These are phyloP conservation scores for Sclerodermus sp. DNA, from an alignment of 2,888 invertebrate species.

Conservation along the genomic window DNA sequence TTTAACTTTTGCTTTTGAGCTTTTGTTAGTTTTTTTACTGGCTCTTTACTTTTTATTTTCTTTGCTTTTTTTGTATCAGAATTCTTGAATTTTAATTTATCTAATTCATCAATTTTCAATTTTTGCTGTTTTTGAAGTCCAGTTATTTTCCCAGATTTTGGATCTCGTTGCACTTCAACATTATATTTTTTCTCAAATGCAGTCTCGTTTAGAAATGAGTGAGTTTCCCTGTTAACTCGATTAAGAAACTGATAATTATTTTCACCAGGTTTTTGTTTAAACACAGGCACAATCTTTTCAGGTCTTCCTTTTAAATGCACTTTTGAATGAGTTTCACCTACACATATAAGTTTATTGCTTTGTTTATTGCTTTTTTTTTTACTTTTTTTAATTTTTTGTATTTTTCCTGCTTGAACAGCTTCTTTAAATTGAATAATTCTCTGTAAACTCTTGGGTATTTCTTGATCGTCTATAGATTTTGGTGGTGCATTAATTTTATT, in stretches of 20 bases:
- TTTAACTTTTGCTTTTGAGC: conserved; percentile 62
- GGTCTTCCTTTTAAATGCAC: conserved; percentile 43
- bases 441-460: conserved; percentile 72
- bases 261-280: conserved; percentile 68
- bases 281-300: conserved; percentile 60
- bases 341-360: conserved; percentile 41
- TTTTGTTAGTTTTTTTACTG: conserved; percentile 56
- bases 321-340: conserved; percentile 27
- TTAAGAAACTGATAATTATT: conserved; percentile 65
- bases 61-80: conserved; percentile 53
- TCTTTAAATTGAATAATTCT: conserved; percentile 66
- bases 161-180: conserved; percentile 63
- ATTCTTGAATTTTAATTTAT: conserved; percentile 53
- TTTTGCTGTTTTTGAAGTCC: conserved; percentile 60
- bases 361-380: conserved; percentile 43
- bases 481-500: conserved; percentile 78
- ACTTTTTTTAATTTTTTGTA: conserved; percentile 50
- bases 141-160: conserved; percentile 59
- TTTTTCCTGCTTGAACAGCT: conserved; percentile 55
- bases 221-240: conserved; percentile 68
- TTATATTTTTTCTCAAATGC: conserved; percentile 66
- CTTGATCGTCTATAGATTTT: conserved; percentile 69
- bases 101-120: conserved; percentile 61
- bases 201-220: conserved; percentile 65
- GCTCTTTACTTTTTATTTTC: conserved; percentile 26